Evolutionary conservation across 2,888 invertebrate species (phyloP).

Genomic region (Dorcus parallelipipedus): DNA sequence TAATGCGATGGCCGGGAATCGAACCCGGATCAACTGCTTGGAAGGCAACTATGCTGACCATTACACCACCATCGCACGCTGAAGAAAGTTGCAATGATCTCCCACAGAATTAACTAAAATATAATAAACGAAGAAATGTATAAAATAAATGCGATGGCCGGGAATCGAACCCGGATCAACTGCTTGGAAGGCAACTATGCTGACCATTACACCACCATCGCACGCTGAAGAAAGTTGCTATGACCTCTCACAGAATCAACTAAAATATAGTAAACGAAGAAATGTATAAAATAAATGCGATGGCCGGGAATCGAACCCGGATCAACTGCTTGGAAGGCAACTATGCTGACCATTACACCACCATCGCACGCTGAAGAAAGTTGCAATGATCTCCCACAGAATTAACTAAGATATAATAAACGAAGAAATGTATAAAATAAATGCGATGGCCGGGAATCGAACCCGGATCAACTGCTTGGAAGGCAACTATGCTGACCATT

Average conservation of each 20-base stretch:
- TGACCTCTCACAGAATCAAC: no score
- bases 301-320: constrained; percentile 52
- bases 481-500: constrained; percentile 51
- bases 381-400: no score
- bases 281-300: constrained; percentile 13
- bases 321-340: constrained; percentile 52
- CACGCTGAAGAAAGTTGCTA: neutral
- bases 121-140: no score
- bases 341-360: constrained; percentile 50
- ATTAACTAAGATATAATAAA: no score
- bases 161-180: constrained; percentile 52
- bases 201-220: constrained; percentile 45
- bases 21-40: constrained; percentile 52
- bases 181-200: constrained; percentile 52
- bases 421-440: no score
- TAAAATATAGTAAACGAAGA: no score
- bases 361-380: constrained; percentile 4
- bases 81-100: no score
- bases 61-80: constrained; percentile 36
- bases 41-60: constrained; percentile 52
- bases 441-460: constrained; percentile 48
- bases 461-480: constrained; percentile 52
- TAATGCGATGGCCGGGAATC: constrained; percentile 46
- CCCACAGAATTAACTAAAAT: no score
- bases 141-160: constrained; percentile 38